phyloP scores from a whole-genome alignment of 2,113 vertebrate species.

The Thunnus thynnus region DNA sequence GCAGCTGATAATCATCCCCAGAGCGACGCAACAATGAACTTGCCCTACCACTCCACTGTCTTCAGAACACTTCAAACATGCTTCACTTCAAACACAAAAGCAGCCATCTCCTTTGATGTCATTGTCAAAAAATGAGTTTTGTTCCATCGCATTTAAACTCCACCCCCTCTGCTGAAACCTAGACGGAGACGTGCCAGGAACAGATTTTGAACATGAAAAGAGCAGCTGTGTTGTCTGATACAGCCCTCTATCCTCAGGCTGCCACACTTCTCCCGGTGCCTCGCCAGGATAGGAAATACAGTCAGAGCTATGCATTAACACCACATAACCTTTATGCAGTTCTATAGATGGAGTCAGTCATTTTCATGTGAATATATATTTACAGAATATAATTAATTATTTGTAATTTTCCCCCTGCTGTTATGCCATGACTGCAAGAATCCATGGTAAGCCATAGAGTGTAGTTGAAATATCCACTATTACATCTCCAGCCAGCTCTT shows the following conservation, averaged over 20 bases:
- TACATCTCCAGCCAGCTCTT: slow-evolving; percentile 46
- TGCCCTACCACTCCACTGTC: slow-evolving; percentile 82
- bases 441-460: not conserved
- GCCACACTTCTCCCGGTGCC: slow-evolving; percentile 55
- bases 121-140: slow-evolving; percentile 86
- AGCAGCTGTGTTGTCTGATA: slow-evolving; percentile 80
- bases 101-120: slow-evolving; percentile 86
- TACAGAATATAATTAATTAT: slow-evolving; percentile 46
- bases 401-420: slow-evolving; percentile 13
- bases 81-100: slow-evolving; percentile 85
- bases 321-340: slow-evolving; percentile 34
- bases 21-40: slow-evolving; percentile 84
- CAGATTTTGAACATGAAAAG: slow-evolving; percentile 85
- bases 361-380: slow-evolving; percentile 45
- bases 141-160: slow-evolving; percentile 83
- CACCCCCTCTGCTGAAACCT: slow-evolving; percentile 77
- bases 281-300: slow-evolving; percentile 59
- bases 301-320: slow-evolving; percentile 35
- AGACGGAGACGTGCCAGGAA: slow-evolving; percentile 78
- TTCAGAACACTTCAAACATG: slow-evolving; percentile 85
- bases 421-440: slow-evolving; percentile 8
- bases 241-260: slow-evolving; percentile 71
- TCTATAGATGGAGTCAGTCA: slow-evolving; percentile 21
- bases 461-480: slow-evolving; percentile 46
- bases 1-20: slow-evolving; percentile 83